Percentiles rank a stretch among this genome's conserved stretches.
Conservation (phyloP, 2,888 invertebrate species). For the Rhyacophila evoluta region DNA sequence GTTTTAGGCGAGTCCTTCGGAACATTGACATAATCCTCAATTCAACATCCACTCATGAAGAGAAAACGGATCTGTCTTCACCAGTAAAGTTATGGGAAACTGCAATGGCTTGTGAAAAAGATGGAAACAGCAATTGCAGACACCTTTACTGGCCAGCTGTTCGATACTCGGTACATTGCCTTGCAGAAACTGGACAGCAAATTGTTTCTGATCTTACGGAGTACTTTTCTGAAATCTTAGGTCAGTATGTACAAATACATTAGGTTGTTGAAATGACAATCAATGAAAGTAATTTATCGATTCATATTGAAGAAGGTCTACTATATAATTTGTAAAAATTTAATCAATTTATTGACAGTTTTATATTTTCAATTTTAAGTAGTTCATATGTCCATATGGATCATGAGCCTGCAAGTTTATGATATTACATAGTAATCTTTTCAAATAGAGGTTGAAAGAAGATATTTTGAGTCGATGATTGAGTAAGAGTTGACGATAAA, state of each 20-base stretch:
- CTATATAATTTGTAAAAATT: too few relatives aligned
- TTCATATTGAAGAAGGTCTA: too few relatives aligned
- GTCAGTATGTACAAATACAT: constrained; percentile 57
- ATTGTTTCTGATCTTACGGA: constrained; percentile 60
- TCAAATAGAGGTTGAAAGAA: too few relatives aligned
- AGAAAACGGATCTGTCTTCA: constrained; percentile 27
- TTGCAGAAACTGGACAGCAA: constrained; percentile 60
- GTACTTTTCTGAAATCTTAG: constrained; percentile 64
- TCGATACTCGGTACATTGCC: constrained; percentile 60
- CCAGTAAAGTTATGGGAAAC: constrained; percentile 49
- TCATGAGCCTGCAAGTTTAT: too few relatives aligned
- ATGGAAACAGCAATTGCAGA: constrained; percentile 57
- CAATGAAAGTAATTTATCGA: too few relatives aligned
- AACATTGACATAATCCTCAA: constrained; percentile 63
- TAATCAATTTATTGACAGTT: too few relatives aligned
- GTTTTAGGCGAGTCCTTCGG: constrained; percentile 57
- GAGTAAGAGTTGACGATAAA: too few relatives aligned
- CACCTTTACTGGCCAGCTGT: constrained; percentile 59
- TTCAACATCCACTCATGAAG: constrained; percentile 56
- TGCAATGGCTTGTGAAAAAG: constrained; percentile 31
- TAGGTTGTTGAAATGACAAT: too few relatives aligned
- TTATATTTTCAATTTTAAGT: too few relatives aligned
- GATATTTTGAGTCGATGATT: too few relatives aligned
- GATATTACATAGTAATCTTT: too few relatives aligned
- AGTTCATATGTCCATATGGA: too few relatives aligned